Evolutionary conservation across 2,888 invertebrate species (phyloP).

Genomic region (Neoscelio sp.): DNA sequence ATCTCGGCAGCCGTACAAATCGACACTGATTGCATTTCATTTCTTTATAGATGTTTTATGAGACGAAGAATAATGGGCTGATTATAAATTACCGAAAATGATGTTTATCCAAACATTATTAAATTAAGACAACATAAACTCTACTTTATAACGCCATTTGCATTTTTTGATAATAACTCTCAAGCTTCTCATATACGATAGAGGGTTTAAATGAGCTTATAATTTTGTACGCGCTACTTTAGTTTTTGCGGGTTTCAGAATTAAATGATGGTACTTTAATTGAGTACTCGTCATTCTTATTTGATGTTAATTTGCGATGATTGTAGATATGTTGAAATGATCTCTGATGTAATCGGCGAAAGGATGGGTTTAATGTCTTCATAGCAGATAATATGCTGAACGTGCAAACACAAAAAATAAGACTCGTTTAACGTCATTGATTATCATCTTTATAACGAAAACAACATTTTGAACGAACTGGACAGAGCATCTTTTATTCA

Average conservation of each 20-base stretch:
- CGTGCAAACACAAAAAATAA: too few species aligned
- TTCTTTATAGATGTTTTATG: too few species aligned
- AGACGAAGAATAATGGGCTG: conserved; percentile 4
- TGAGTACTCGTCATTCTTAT: conserved; percentile 8
- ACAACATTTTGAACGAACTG: too few species aligned
- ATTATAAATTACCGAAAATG: conserved; percentile 1
- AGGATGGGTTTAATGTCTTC: conserved; percentile 19
- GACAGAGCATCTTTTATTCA: too few species aligned
- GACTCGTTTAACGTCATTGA: too few species aligned
- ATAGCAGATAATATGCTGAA: not conserved
- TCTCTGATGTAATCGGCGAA: conserved; percentile 5
- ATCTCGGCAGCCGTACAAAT: too few species aligned
- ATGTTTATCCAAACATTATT: conserved; percentile 1
- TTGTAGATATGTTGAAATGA: conserved; percentile 10
- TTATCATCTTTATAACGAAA: too few species aligned
- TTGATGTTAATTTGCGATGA: conserved; percentile 25
- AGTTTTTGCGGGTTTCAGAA: not conserved
- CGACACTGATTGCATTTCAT: too few species aligned
- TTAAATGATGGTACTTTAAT: conserved; percentile 15
- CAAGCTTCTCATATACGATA: not conserved
- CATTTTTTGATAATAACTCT: conserved; percentile 16
- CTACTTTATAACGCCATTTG: conserved; percentile 12
- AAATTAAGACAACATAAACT: not conserved
- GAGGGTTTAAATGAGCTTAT: not conserved
- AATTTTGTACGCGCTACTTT: too few species aligned